Evolutionary conservation across 2,888 invertebrate species (phyloP).

Genomic region (Lamproptera curius): DNA sequence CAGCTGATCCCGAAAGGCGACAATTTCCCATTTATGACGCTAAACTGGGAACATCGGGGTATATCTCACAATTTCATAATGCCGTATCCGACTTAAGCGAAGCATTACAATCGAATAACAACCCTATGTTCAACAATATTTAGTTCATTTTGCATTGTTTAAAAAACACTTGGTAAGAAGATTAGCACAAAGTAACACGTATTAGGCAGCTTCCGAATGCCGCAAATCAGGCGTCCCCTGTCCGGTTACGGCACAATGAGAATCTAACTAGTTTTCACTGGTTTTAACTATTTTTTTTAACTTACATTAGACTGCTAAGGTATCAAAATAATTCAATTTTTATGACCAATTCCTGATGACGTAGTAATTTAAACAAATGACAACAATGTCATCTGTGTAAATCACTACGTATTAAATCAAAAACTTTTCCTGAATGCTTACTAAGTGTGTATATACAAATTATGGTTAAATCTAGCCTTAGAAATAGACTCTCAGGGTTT

Average conservation of each 20-base stretch:
- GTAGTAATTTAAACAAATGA: no score
- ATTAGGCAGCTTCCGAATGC: slow-evolving; percentile 70
- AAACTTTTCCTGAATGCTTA: no score
- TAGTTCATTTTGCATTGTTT: slow-evolving; percentile 33
- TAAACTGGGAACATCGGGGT: slow-evolving; percentile 58
- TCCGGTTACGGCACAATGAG: slow-evolving; percentile 40
- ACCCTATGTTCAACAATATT: slow-evolving; percentile 23
- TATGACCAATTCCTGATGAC: neutral
- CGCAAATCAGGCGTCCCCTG: slow-evolving; percentile 55
- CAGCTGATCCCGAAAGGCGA: slow-evolving; percentile 38
- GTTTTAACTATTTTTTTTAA: neutral
- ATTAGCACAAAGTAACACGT: slow-evolving; percentile 70
- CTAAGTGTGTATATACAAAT: no score
- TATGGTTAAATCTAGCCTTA: no score
- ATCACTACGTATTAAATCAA: no score
- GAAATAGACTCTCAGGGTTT: no score
- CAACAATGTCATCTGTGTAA: no score
- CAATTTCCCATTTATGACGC: slow-evolving; percentile 54
- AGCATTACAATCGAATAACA: slow-evolving; percentile 22
- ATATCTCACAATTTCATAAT: slow-evolving; percentile 50
- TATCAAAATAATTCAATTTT: no score
- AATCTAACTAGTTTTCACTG: slow-evolving; percentile 6
- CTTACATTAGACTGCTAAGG: no score
- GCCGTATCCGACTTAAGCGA: slow-evolving; percentile 56
- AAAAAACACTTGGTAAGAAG: slow-evolving; percentile 47